Percentiles rank a stretch among this genome's conserved stretches.
These are phyloP conservation scores for Eriosoma lanigerum DNA, from an alignment of 1,140 invertebrate genomes.

Conservation along the genomic window DNA sequence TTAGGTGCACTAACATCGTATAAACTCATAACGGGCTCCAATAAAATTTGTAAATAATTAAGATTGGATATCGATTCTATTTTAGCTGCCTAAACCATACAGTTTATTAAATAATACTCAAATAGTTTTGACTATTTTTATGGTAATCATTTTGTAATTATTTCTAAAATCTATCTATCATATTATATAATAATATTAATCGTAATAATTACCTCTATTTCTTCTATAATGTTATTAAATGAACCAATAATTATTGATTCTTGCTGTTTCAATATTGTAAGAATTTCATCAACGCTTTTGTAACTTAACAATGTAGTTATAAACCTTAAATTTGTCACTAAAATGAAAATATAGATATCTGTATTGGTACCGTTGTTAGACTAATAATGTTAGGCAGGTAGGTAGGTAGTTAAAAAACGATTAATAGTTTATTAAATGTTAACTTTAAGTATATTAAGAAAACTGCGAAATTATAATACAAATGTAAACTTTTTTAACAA, in stretches of 20 bases:
- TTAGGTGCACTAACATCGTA: constrained; percentile 1
- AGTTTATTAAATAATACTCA: not conserved
- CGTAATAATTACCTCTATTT: not conserved
- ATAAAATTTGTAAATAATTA: constrained; percentile 22
- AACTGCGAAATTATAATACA: no score
- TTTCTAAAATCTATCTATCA: no score
- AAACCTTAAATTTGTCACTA: constrained; percentile 3
- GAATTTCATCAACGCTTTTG: constrained; percentile 23
- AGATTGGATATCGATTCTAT: constrained; percentile 15
- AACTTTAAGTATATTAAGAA: no score
- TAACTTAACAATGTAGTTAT: not conserved
- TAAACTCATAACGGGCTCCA: not conserved
- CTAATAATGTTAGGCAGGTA: no score
- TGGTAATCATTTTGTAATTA: no score
- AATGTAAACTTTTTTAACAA: no score
- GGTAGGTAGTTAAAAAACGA: no score
- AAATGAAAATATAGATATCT: not conserved
- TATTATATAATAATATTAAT: no score
- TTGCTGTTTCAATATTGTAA: constrained; percentile 16
- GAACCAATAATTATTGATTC: constrained; percentile 7
- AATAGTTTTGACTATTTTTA: no score
- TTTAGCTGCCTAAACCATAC: not conserved
- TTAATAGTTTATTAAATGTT: no score
- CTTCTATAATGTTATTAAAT: not conserved
- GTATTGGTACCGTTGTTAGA: no score